A percentile compares a stretch with the other conserved stretches of the same genome.
Evolutionary conservation across 2,888 invertebrate species (phyloP).

Genomic region (Spilosoma lubricipeda): DNA sequence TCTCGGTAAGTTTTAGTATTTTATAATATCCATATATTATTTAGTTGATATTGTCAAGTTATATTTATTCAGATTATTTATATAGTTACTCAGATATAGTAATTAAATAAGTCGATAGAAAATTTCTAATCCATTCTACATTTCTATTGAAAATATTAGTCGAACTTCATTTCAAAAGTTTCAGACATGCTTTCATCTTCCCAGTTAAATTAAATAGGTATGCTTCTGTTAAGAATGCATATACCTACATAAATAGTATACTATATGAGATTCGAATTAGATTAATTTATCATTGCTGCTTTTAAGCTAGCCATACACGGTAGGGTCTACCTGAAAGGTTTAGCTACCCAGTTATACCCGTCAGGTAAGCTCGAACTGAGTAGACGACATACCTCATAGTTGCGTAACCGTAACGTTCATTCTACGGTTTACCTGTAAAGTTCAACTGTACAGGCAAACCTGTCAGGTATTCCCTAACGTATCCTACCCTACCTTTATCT

Average conservation of each 20-base stretch:
- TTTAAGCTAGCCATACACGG: no score
- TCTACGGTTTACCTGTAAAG: no score
- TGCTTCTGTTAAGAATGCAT: neutral
- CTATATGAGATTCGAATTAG: no score
- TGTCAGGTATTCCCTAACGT: no score
- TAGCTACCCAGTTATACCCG: no score
- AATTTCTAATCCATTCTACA: neutral
- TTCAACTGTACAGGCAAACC: no score
- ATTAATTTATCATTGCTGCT: neutral
- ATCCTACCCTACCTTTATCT: no score
- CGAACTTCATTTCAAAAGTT: neutral
- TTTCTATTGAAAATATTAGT: neutral
- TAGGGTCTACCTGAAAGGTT: no score
- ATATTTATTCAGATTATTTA: neutral
- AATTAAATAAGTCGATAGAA: neutral
- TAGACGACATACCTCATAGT: no score
- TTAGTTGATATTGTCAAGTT: neutral
- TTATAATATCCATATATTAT: neutral
- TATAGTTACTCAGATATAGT: neutral
- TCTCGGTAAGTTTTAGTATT: conserved; percentile 64
- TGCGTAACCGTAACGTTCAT: no score
- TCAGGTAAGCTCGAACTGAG: no score
- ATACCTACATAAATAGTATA: neutral
- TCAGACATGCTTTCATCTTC: neutral
- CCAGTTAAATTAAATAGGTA: neutral